Evolutionary conservation across 2,888 invertebrate species (phyloP).

Genomic region (Leucozona laternaria): DNA sequence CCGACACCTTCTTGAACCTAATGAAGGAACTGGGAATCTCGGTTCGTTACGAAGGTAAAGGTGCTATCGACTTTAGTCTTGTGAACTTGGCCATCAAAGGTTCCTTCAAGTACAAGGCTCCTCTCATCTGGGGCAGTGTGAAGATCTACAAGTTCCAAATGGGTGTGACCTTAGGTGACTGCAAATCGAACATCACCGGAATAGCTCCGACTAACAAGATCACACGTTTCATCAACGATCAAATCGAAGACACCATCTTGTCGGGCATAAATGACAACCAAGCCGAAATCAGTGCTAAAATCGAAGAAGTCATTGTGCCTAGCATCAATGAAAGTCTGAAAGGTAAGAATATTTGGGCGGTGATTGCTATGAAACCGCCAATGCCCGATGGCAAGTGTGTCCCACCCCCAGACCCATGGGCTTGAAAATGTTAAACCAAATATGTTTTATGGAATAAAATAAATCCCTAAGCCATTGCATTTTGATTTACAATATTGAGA

Average conservation of each 20-base stretch:
- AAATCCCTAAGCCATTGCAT: background rate
- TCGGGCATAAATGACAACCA: conserved; percentile 79
- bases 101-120: conserved; percentile 79
- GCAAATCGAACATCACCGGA: conserved; percentile 79
- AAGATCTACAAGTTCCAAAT: conserved; percentile 80
- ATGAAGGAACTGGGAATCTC: conserved; percentile 76
- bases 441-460: conserved; percentile 28
- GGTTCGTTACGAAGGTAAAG: conserved; percentile 80
- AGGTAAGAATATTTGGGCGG: conserved; percentile 77
- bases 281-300: conserved; percentile 77
- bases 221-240: conserved; percentile 78
- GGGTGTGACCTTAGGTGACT: conserved; percentile 77
- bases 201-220: conserved; percentile 78
- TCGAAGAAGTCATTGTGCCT: conserved; percentile 79
- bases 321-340: conserved; percentile 79
- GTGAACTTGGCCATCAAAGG: conserved; percentile 79
- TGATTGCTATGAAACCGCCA: conserved; percentile 58
- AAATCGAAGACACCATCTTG: conserved; percentile 78
- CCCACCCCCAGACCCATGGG: conserved; percentile 81
- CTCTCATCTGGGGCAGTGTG: conserved; percentile 80
- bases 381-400: conserved; percentile 76
- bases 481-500: conserved; percentile 27
- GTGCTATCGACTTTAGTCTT: conserved; percentile 79
- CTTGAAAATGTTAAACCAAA: conserved; percentile 50
- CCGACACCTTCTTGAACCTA: conserved; percentile 35